Evolutionary conservation across 2,113 vertebrate species (phyloP).

Genomic region (Elanus axillaris): DNA sequence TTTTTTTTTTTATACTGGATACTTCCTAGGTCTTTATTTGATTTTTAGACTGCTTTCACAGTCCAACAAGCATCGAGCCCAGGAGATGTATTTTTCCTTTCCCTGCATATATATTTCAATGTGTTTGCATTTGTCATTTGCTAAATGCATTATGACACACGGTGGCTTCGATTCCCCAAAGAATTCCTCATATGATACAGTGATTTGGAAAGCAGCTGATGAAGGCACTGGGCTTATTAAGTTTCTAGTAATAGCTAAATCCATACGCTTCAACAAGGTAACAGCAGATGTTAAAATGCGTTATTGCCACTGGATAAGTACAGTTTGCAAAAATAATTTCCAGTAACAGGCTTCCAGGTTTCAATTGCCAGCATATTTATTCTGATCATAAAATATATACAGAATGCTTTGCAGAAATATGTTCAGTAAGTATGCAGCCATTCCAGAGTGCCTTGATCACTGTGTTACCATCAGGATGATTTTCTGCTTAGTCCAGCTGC

Average conservation of each 20-base stretch:
- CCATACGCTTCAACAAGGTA: conserved; percentile 15
- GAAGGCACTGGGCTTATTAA: conserved; percentile 3
- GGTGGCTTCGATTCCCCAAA: background rate
- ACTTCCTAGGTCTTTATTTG: background rate
- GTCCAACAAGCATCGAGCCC: background rate
- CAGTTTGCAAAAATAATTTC: conserved; percentile 39
- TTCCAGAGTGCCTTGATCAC: background rate
- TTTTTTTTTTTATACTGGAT: background rate
- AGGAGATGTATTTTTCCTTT: background rate
- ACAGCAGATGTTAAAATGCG: conserved; percentile 34
- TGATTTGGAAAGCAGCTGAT: conserved; percentile 24
- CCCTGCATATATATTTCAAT: background rate
- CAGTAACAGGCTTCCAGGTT: conserved; percentile 14
- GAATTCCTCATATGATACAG: background rate
- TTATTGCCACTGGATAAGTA: conserved; percentile 31
- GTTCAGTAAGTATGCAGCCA: background rate
- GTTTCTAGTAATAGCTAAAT: background rate
- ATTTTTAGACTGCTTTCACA: background rate
- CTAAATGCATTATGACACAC: background rate
- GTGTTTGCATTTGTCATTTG: conserved; percentile 7
- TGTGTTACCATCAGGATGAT: background rate
- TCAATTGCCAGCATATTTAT: conserved; percentile 19
- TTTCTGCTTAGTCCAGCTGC: background rate
- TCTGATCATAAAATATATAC: background rate
- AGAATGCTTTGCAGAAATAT: background rate